These are phyloP conservation scores for Alcis repandata DNA, from an alignment of 2,888 invertebrate species.

Conservation along the genomic window DNA sequence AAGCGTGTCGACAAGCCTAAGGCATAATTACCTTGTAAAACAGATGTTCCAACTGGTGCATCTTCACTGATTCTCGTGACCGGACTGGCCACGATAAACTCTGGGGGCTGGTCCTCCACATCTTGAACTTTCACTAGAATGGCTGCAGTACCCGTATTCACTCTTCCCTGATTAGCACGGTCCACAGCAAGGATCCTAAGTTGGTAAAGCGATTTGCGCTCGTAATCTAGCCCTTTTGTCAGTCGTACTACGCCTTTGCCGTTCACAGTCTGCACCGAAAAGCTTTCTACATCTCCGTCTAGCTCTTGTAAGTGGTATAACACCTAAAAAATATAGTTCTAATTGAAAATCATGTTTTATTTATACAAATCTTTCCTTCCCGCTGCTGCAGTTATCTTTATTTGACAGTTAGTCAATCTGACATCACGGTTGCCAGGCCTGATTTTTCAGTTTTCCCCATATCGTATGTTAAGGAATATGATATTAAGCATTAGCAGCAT, in stretches of 20 bases:
- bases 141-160: constrained; percentile 96
- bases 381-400: neutral
- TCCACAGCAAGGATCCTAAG: constrained; percentile 93
- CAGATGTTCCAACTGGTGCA: constrained; percentile 92
- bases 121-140: constrained; percentile 94
- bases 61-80: constrained; percentile 96
- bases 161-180: constrained; percentile 92
- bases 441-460: too few relatives aligned
- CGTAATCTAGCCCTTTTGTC: constrained; percentile 93
- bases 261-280: constrained; percentile 93
- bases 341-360: neutral
- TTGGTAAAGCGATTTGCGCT: constrained; percentile 94
- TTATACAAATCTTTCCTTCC: constrained; percentile 1
- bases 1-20: constrained; percentile 2
- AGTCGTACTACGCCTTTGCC: constrained; percentile 94
- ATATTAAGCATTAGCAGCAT: too few relatives aligned
- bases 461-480: too few relatives aligned
- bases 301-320: constrained; percentile 94
- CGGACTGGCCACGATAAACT: constrained; percentile 94
- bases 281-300: constrained; percentile 92
- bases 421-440: too few relatives aligned
- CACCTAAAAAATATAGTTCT: constrained; percentile 80
- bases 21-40: constrained; percentile 89
- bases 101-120: constrained; percentile 96
- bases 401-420: too few relatives aligned